Conservation (phyloP, 2,888 invertebrate genomes). For the Protodeltote pygarga region DNA sequence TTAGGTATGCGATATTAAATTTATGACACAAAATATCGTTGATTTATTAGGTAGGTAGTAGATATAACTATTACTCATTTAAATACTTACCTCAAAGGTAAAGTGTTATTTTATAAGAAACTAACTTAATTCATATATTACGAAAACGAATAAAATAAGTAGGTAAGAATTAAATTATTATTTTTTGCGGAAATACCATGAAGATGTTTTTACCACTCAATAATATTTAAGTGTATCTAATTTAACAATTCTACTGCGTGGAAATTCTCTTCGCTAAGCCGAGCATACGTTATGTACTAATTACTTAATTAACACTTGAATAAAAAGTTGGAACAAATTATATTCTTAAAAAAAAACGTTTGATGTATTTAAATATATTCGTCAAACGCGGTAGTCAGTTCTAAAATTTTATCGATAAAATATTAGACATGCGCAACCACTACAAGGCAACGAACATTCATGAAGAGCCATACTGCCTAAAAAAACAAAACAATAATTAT, state of each 20-base stretch:
- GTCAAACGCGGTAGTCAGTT: not conserved
- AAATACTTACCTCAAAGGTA: too few species aligned
- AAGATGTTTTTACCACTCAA: too few species aligned
- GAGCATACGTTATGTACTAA: constrained; percentile 20
- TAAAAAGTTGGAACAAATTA: constrained; percentile 4
- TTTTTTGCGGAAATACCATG: too few species aligned
- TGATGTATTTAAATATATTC: not conserved
- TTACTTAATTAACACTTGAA: constrained; percentile 17
- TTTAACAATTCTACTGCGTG: not conserved
- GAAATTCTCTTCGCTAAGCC: constrained; percentile 27
- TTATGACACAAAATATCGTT: too few species aligned
- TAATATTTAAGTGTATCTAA: too few species aligned
- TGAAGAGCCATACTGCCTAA: constrained; percentile 19
- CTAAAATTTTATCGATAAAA: constrained; percentile 42
- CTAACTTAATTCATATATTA: too few species aligned
- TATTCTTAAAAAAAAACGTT: not conserved
- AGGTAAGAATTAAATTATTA: too few species aligned
- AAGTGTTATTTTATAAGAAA: too few species aligned
- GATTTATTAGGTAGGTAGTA: too few species aligned
- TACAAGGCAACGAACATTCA: constrained; percentile 23
- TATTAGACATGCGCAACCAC: constrained; percentile 30
- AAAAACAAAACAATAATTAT: constrained; percentile 48
- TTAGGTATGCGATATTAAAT: too few species aligned
- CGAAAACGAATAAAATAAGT: too few species aligned
- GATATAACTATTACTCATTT: too few species aligned